Evolutionary conservation across 2,113 vertebrate genomes (phyloP).

Genomic region (Turdus rufiventris): DNA sequence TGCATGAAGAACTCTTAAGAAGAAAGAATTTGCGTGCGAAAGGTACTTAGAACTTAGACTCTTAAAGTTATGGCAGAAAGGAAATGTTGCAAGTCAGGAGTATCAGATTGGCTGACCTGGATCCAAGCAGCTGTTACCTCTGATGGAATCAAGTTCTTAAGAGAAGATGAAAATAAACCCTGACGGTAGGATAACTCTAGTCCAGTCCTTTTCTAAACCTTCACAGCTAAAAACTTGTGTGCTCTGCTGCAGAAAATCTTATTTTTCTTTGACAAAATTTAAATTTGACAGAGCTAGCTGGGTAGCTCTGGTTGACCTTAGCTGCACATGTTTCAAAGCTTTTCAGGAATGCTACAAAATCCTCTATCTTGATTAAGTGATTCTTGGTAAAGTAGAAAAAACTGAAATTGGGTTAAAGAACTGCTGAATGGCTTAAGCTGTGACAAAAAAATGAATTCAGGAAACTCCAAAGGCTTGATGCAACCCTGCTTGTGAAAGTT

Average conservation of each 20-base stretch:
- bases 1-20: neutral
- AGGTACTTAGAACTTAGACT: neutral
- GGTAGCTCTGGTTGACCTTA: neutral
- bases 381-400: neutral
- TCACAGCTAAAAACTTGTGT: neutral
- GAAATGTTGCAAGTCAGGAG: neutral
- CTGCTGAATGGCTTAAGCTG: neutral
- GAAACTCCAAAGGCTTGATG: neutral
- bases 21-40: neutral
- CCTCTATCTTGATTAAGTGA: neutral
- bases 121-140: neutral
- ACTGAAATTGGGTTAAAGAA: neutral
- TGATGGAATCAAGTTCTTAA: neutral
- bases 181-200: neutral
- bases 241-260: neutral
- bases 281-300: neutral
- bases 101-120: neutral
- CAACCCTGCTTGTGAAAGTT: neutral
- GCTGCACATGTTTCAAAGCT: neutral
- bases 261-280: neutral
- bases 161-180: neutral
- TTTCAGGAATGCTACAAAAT: neutral
- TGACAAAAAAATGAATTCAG: neutral
- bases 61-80: neutral
- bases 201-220: neutral